Conservation (phyloP, 2,888 invertebrate species). For the Ectropis crepuscularia region DNA sequence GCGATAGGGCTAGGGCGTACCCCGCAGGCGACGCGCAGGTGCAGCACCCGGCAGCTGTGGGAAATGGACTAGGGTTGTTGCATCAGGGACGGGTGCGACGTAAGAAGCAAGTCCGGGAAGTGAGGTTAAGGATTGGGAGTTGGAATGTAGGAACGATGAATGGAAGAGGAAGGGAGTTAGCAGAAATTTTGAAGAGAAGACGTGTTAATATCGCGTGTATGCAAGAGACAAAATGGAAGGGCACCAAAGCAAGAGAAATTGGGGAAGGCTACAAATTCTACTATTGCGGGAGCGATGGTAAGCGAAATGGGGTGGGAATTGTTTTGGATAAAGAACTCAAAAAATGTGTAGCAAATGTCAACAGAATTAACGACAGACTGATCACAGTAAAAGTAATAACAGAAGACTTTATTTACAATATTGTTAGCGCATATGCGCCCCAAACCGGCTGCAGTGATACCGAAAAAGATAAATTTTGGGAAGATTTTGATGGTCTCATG, state of each 20-base stretch:
- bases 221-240: conserved; percentile 5
- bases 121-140: too few relatives aligned
- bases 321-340: not conserved
- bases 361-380: not conserved
- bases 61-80: too few relatives aligned
- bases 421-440: conserved; percentile 2
- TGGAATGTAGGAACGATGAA: too few relatives aligned
- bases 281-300: not conserved
- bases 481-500: not conserved
- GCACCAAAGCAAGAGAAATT: conserved; percentile 1
- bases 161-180: not conserved
- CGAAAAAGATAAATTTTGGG: not conserved
- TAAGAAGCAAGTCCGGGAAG: too few relatives aligned
- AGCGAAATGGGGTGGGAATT: conserved; percentile 1
- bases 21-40: too few relatives aligned
- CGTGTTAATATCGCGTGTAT: not conserved
- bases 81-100: too few relatives aligned
- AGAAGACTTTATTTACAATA: conserved; percentile 1
- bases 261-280: not conserved
- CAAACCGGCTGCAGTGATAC: not conserved
- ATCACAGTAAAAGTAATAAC: not conserved
- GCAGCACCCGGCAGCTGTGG: too few relatives aligned
- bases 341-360: not conserved
- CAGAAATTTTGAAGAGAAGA: not conserved
- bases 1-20: too few relatives aligned